Conservation (phyloP, 2,888 invertebrate genomes). For the Dynastes tityus region DNA sequence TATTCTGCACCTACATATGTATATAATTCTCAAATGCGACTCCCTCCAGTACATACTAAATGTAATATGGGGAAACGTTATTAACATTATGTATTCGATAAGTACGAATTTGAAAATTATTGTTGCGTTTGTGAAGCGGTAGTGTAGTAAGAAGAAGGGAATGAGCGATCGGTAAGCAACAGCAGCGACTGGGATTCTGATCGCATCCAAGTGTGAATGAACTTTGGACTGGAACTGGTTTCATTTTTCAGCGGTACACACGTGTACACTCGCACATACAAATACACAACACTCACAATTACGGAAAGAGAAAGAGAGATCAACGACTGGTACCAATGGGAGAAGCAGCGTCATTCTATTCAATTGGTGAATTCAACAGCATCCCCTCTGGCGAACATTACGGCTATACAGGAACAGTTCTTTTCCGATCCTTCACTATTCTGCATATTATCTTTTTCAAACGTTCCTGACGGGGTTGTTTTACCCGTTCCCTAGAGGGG, state of each 20-base stretch:
- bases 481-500: background rate
- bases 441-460: background rate
- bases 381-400: constrained; percentile 32
- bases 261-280: constrained; percentile 53
- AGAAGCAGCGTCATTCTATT: constrained; percentile 53
- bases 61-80: background rate
- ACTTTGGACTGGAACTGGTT: constrained; percentile 67
- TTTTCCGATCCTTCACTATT: background rate
- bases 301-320: constrained; percentile 30
- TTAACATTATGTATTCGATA: constrained; percentile 55
- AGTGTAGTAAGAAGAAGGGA: constrained; percentile 37
- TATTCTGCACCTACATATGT: too few species aligned
- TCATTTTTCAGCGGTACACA: constrained; percentile 64
- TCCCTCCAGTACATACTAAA: background rate
- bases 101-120: constrained; percentile 64
- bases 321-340: constrained; percentile 7
- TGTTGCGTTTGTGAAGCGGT: constrained; percentile 61
- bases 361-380: constrained; percentile 57
- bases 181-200: constrained; percentile 58
- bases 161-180: constrained; percentile 48
- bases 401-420: background rate
- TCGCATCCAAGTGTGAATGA: constrained; percentile 66
- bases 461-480: constrained; percentile 5
- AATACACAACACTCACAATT: constrained; percentile 17
- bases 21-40: too few species aligned